A percentile compares a stretch with the other conserved stretches of the same genome.
These are phyloP conservation scores for Gymnopithys bicolor DNA, from an alignment of 2,797 vertebrate genomes.

Conservation along the genomic window DNA sequence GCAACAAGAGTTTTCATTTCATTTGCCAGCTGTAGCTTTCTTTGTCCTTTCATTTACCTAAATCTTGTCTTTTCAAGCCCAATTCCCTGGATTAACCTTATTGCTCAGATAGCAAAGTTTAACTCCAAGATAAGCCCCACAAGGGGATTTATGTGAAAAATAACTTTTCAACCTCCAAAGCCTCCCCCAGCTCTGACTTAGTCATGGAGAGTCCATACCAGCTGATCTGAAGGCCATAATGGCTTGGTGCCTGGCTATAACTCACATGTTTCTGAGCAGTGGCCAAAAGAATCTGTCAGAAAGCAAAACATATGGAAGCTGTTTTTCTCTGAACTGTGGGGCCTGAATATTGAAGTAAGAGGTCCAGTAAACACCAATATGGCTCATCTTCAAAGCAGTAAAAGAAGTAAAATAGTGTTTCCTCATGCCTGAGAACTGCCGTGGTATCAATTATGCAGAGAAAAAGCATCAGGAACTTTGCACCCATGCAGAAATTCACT, in stretches of 20 bases:
- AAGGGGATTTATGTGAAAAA: constrained; percentile 1
- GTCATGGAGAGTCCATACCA: background rate
- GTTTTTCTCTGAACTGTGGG: background rate
- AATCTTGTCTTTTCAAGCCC: background rate
- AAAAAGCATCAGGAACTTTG: background rate
- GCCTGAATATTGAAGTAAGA: background rate
- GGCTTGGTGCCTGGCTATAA: constrained; percentile 34
- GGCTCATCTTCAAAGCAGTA: background rate
- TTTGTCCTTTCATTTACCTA: constrained; percentile 10
- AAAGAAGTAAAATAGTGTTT: background rate
- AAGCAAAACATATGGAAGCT: constrained; percentile 31
- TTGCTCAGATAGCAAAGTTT: background rate
- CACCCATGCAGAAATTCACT: background rate
- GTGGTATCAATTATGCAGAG: background rate
- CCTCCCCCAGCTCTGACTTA: constrained; percentile 1
- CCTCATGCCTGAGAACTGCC: background rate
- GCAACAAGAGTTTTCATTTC: background rate
- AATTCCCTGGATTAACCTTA: constrained; percentile 38
- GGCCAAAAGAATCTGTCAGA: constrained; percentile 18
- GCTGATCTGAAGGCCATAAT: background rate
- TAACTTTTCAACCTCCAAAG: background rate
- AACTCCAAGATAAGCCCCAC: background rate
- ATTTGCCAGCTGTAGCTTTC: background rate
- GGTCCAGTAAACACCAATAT: background rate
- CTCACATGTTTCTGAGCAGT: background rate